Percentiles rank a stretch among this genome's conserved stretches.
These are phyloP conservation scores for Ladona fulva DNA, from an alignment of 1,140 invertebrate genomes.

Conservation along the genomic window DNA sequence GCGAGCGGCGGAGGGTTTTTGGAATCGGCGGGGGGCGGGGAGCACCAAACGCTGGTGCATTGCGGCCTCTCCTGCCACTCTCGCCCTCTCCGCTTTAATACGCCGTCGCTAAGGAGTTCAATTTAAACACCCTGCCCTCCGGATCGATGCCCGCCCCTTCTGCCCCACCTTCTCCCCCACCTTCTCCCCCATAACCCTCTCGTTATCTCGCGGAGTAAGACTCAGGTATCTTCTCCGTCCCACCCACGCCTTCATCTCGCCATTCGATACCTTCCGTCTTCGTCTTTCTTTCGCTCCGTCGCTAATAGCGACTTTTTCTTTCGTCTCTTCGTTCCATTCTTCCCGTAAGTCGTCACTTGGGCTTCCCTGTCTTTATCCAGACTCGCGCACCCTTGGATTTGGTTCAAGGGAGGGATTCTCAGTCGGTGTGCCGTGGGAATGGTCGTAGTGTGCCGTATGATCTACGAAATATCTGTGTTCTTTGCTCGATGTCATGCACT, in stretches of 20 bases:
- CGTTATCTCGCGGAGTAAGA: not conserved
- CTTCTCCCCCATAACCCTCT: not conserved
- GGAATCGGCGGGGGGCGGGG: no score
- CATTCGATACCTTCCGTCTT: not conserved
- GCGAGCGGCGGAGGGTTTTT: no score
- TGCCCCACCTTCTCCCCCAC: not conserved
- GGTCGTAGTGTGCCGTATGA: no score
- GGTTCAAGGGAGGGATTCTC: no score
- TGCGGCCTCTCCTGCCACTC: not conserved
- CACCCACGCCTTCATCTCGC: not conserved
- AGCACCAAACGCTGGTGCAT: not conserved
- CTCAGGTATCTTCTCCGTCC: not conserved
- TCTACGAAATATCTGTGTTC: no score
- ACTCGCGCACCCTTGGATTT: no score
- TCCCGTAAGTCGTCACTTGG: no score
- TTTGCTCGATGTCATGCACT: no score
- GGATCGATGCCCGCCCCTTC: not conserved
- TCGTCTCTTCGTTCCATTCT: not conserved
- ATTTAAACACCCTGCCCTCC: not conserved
- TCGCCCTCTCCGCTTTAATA: not conserved
- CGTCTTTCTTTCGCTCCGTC: not conserved
- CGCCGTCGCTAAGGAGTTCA: conserved; percentile 1
- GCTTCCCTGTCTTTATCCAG: no score
- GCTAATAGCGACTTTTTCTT: not conserved
- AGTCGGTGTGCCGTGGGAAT: no score